Conservation (phyloP, 2,888 invertebrate genomes). For the Protula sp. region DNA sequence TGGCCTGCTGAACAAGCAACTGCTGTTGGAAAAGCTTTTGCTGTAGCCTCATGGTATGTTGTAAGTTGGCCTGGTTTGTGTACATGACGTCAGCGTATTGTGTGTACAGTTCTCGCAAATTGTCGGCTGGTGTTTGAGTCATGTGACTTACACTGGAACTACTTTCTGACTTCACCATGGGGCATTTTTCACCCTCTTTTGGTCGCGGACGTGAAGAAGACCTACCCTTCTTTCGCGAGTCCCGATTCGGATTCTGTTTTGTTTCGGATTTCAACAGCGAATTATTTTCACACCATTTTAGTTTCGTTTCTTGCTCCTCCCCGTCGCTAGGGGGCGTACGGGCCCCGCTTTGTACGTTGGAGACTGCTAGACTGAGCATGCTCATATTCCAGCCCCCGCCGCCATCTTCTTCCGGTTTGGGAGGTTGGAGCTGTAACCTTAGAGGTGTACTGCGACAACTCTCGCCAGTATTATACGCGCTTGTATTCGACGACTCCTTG, state of each 20-base stretch:
- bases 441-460: slow-evolving; percentile 63
- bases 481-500: slow-evolving; percentile 25
- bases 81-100: slow-evolving; percentile 64
- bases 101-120: slow-evolving; percentile 45
- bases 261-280: neutral
- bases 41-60: slow-evolving; percentile 66
- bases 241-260: neutral
- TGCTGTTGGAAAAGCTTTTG: slow-evolving; percentile 59
- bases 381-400: neutral
- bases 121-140: slow-evolving; percentile 8
- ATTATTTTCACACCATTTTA: neutral
- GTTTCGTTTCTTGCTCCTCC: neutral
- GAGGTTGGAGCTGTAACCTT: neutral
- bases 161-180: neutral
- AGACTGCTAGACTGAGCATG: neutral
- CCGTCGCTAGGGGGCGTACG: no score
- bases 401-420: neutral
- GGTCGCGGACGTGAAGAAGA: neutral
- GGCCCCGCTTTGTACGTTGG: neutral
- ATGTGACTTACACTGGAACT: slow-evolving; percentile 11
- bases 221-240: neutral
- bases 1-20: slow-evolving; percentile 23
- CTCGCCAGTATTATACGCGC: slow-evolving; percentile 67
- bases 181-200: neutral
- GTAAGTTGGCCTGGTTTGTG: slow-evolving; percentile 65